Base-by-base conservation (phyloP, 2,888 invertebrate species). In the Endotricha flammealis region DNA sequence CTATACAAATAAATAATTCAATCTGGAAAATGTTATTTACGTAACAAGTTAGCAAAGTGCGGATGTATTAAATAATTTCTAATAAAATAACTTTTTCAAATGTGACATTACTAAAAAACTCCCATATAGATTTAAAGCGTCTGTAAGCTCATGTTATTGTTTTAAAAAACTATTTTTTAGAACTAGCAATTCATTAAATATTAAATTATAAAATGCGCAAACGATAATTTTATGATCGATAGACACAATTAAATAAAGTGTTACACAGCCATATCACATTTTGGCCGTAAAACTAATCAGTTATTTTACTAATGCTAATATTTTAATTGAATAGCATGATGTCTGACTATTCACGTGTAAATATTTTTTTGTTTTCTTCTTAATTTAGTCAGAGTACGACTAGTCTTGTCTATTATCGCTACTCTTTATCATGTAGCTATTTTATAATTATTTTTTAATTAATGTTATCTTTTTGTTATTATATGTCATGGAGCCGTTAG, bases 121-220 rank as follows among this genome's bases (percentile, higher is more conserved):
- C n/a, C n/a, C n/a, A n/a, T n/a, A n/a, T n/a, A n/a, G n/a, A n/a
- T 55, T 72, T 77, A 78, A 78, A 76, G 79, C 76, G 51, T 71
- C 51, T 54, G 53, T 79, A 81, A 81, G 80, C 80, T 81, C 81
- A 58, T 10, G 13, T 2, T 61, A 50, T 65, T 50, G 46, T 61
- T 67, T 61, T 47, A 60, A 69, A 66, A 58, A 48, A 70, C 12
- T 22, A 60, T 48, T 51, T 34, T 50, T 62, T 50, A 59, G 36
- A 60, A 60, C 69, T 74, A 77, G 66, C 68, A 66, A 16, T 16
- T 16, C 16, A 16, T 16, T 16, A 16, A 4, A 6, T 16, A 16
- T 16, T 20, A 20, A n/a, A n/a, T n/a, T n/a, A 41, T 47, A 48
- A 57, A 57, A 60, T 57, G 60, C 50, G 52, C 52, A 57, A 54